Evolutionary conservation across 2,113 vertebrate species (phyloP).

Genomic region (Xyrauchen texanus): DNA sequence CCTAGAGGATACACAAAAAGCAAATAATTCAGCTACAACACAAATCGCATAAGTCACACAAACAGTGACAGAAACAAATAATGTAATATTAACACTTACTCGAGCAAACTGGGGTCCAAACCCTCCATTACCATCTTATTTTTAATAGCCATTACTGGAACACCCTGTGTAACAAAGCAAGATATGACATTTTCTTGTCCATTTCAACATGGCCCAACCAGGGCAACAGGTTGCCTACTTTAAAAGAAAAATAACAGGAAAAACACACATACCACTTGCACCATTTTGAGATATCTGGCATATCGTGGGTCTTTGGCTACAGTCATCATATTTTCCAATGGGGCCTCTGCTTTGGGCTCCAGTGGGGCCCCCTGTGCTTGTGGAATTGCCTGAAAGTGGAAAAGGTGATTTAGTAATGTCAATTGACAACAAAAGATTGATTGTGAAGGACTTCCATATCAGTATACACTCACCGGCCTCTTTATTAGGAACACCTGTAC

Average conservation of each 20-base stretch:
- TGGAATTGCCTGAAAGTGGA: constrained; percentile 58
- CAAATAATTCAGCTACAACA: neutral
- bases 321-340: constrained; percentile 80
- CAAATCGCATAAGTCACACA: neutral
- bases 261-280: constrained; percentile 89
- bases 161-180: constrained; percentile 71
- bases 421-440: no score
- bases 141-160: constrained; percentile 94
- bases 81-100: constrained; percentile 78
- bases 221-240: no score
- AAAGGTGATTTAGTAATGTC: neutral
- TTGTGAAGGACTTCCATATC: no score
- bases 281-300: constrained; percentile 96
- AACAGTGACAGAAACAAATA: no score
- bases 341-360: constrained; percentile 57
- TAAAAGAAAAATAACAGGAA: neutral
- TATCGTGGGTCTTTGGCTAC: constrained; percentile 95
- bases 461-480: no score
- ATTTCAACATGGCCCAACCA: no score
- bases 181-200: no score
- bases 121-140: constrained; percentile 96
- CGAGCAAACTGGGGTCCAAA: constrained; percentile 89
- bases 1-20: constrained; percentile 64
- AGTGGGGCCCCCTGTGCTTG: constrained; percentile 46
- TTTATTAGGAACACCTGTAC: no score